Evolutionary conservation across 2,888 invertebrate species (phyloP).

Genomic region (Anoncus sp.): DNA sequence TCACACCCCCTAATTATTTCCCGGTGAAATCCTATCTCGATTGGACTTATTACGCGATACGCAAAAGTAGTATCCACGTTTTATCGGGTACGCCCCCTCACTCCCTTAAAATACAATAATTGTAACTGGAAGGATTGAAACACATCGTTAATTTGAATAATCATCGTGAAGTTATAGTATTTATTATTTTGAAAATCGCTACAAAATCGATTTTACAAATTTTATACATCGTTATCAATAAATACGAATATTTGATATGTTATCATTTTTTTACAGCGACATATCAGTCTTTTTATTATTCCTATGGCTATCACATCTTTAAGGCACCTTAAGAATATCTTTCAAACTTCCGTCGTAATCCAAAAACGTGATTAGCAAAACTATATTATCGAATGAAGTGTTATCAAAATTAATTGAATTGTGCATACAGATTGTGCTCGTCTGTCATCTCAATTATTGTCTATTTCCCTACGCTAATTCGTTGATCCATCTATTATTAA

Average conservation of each 20-base stretch:
- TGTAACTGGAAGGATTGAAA: too few relatives aligned
- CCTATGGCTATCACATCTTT: constrained; percentile 3
- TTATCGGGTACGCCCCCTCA: too few relatives aligned
- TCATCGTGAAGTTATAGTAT: too few relatives aligned
- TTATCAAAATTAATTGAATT: too few relatives aligned
- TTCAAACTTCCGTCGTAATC: background rate
- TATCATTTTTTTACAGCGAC: background rate
- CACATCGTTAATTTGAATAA: too few relatives aligned
- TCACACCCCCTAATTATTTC: too few relatives aligned
- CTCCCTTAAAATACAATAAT: too few relatives aligned
- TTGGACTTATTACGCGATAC: too few relatives aligned
- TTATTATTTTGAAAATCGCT: background rate
- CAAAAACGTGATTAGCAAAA: background rate
- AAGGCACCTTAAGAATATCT: constrained; percentile 27
- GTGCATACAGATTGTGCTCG: background rate
- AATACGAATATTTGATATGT: constrained; percentile 5
- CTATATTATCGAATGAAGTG: too few relatives aligned
- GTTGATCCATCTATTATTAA: background rate
- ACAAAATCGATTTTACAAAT: background rate
- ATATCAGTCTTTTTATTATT: background rate
- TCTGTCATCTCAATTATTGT: background rate
- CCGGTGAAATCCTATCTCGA: too few relatives aligned
- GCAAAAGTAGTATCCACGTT: too few relatives aligned
- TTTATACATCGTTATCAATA: background rate
- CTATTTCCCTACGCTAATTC: too few relatives aligned